Conservation (phyloP, 2,888 invertebrate species). For the Margaritifera margaritifera region DNA sequence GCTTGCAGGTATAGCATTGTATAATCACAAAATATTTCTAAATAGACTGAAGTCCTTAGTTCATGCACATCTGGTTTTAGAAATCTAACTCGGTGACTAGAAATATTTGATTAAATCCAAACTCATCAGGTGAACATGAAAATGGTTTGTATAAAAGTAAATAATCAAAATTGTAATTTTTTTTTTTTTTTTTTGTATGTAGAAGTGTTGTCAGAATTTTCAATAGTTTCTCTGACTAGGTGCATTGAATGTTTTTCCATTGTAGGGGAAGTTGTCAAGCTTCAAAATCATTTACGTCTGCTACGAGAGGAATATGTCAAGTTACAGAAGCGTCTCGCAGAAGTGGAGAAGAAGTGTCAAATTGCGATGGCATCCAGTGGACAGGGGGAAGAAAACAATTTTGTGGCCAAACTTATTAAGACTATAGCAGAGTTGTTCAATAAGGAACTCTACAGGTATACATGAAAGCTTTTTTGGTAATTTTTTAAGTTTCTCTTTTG, state of each 20-base stretch:
- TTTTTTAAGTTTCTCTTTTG: not conserved
- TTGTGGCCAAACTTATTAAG: slow-evolving; percentile 86
- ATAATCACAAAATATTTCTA: too few species aligned
- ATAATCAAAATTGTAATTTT: too few species aligned
- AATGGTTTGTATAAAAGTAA: too few species aligned
- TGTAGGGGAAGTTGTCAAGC: slow-evolving; percentile 74
- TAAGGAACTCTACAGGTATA: slow-evolving; percentile 77
- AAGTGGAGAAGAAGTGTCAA: slow-evolving; percentile 88
- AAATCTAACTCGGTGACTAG: too few species aligned
- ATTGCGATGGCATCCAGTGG: slow-evolving; percentile 80
- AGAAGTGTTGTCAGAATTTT: too few species aligned
- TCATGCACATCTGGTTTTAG: too few species aligned
- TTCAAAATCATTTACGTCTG: slow-evolving; percentile 88
- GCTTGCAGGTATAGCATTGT: too few species aligned
- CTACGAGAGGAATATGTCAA: slow-evolving; percentile 93
- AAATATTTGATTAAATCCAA: too few species aligned
- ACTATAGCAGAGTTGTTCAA: slow-evolving; percentile 88
- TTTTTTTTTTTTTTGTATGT: too few species aligned
- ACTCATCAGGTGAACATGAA: too few species aligned
- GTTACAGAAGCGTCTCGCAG: slow-evolving; percentile 85
- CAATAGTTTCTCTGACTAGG: too few species aligned
- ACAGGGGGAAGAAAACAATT: slow-evolving; percentile 79
- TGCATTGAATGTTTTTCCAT: not conserved
- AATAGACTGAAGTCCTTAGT: too few species aligned
- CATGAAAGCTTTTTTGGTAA: slow-evolving; percentile 2